Base-by-base conservation (phyloP, 2,888 invertebrate species). In the Elysia crispata region DNA sequence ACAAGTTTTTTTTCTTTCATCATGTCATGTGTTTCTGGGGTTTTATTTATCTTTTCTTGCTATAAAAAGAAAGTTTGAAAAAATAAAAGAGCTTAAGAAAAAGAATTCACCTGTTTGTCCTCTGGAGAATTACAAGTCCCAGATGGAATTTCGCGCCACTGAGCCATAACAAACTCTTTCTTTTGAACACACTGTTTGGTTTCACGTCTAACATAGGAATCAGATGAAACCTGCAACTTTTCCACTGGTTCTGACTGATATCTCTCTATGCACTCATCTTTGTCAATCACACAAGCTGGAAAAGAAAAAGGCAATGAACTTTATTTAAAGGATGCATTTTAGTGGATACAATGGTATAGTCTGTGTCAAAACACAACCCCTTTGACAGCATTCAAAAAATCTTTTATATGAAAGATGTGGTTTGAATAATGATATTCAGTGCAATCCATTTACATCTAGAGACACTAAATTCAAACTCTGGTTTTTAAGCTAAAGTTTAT, bases 141-240 rank as follows among this genome's bases (percentile, higher is more conserved):
- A 8, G n/a, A 23, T 60, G 60, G 25, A 33, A 75, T 83, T 18
- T 67, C 79, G 13, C 74, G 72, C 41, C 81, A 83, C n/a, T 76
- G 77, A 25, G 79, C 76, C 77, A 79, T 83, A 20, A 85, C 82
- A 82, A 85, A 85, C 74, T 83, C 83, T 31, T 85, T 83, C 64
- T 73, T 81, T 62, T 83, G 80, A n/a, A 83, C 82, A 15, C 74
- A 60, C 25, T 80, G 74, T 76, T 83, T 83, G 20, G 82, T 74
- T 25, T 73, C 41, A 23, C 78, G 67, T 57, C 80, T 79, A 20
- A 67, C 82, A 1, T 80, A 80, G n/a, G 77, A 78, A 67, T 80
- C 80, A 18, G 18, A 64, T 30, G 67, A 20, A 8, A 62, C 77
- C 18, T 66, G 54, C 30, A 67, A 13, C 25, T 28, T 79, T 41